These are phyloP conservation scores for Petroica traversi DNA, from an alignment of 2,113 vertebrate species.

Conservation along the genomic window DNA sequence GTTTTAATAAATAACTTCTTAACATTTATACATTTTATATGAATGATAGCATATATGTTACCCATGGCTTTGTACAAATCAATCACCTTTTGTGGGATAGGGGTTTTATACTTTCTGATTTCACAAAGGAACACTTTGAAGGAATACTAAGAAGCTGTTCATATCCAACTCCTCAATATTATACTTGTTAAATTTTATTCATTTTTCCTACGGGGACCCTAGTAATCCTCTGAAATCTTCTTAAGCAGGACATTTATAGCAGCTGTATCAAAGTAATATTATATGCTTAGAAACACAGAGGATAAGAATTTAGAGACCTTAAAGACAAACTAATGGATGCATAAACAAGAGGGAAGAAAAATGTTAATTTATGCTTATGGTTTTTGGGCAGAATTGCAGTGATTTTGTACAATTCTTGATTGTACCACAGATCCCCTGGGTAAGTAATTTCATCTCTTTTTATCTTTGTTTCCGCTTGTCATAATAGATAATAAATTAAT, in stretches of 20 bases:
- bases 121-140: neutral
- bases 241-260: neutral
- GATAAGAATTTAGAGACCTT: neutral
- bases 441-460: neutral
- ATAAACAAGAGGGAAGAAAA: neutral
- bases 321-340: neutral
- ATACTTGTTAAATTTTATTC: neutral
- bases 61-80: neutral
- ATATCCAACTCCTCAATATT: neutral
- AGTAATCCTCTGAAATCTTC: constrained; percentile 19
- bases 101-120: neutral
- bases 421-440: neutral
- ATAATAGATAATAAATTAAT: neutral
- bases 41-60: neutral
- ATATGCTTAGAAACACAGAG: neutral
- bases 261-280: neutral
- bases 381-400: neutral
- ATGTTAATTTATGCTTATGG: neutral
- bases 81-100: neutral
- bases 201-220: neutral
- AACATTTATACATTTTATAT: neutral
- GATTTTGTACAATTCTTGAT: neutral
- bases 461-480: neutral
- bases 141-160: neutral
- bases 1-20: neutral